A percentile compares a stretch with the other conserved stretches of the same genome.
phyloP scores from a whole-genome alignment of 2,113 vertebrate genomes.

The Tenebrosternarchus preto region DNA sequence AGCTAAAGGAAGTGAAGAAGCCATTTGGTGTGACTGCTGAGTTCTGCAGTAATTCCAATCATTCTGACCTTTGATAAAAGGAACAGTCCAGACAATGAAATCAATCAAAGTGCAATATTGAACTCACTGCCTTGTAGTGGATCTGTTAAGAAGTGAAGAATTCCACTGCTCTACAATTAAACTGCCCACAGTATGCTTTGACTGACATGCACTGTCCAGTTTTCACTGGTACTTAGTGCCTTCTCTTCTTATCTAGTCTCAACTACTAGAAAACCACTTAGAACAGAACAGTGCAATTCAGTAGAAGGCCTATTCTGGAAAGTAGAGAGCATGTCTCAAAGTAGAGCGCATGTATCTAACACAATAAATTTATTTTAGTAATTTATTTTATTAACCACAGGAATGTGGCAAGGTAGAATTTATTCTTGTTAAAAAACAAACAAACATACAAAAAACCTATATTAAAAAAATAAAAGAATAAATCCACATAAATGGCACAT shows the following conservation, averaged over 20 bases:
- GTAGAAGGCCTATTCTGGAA: too few species aligned
- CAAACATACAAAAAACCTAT: not conserved
- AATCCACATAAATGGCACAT: too few species aligned
- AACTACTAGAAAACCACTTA: not conserved
- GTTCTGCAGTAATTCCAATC: not conserved
- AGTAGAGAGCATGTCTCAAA: not conserved
- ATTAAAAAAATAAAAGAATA: too few species aligned
- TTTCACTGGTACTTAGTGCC: not conserved
- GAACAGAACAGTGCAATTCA: not conserved
- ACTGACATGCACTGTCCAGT: not conserved
- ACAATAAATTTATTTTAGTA: not conserved
- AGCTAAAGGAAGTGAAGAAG: not conserved
- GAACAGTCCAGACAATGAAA: slow-evolving; percentile 26
- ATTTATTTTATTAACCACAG: not conserved
- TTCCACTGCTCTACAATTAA: not conserved
- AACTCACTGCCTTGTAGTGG: not conserved
- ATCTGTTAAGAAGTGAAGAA: not conserved
- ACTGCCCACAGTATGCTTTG: not conserved
- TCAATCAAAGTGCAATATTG: not conserved
- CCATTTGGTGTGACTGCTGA: slow-evolving; percentile 4
- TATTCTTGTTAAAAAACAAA: not conserved
- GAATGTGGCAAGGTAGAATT: not conserved
- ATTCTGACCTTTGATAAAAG: slow-evolving; percentile 3
- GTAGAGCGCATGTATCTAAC: not conserved
- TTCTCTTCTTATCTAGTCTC: not conserved